phyloP scores from a whole-genome alignment of 2,797 vertebrate species.

The Tarsius wallacei region DNA sequence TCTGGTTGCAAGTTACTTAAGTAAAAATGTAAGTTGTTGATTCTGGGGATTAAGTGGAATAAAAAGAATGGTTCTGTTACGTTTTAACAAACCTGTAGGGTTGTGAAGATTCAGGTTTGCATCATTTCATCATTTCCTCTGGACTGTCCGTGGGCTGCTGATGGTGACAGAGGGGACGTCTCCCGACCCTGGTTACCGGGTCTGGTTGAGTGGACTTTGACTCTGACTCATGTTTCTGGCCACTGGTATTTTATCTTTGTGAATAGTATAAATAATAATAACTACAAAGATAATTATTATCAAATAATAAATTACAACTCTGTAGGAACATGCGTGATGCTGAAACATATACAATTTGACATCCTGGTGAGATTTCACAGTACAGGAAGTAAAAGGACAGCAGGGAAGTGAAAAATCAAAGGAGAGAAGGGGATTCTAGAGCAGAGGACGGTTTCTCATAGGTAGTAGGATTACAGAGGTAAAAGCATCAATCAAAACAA shows the following conservation, averaged over 20 bases:
- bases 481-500: background rate
- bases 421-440: background rate
- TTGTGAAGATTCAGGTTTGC: background rate
- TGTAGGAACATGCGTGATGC: background rate
- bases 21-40: background rate
- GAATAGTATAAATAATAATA: background rate
- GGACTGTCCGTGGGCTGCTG: background rate
- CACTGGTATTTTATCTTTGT: background rate
- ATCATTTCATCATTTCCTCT: background rate
- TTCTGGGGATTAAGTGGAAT: background rate
- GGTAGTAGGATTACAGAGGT: background rate
- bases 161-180: background rate
- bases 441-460: background rate
- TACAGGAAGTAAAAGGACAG: background rate
- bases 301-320: background rate
- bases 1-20: background rate
- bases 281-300: background rate
- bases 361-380: background rate
- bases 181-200: background rate
- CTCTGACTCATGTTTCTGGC: background rate
- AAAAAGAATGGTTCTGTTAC: background rate
- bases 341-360: background rate
- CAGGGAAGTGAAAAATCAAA: background rate
- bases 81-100: background rate
- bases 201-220: background rate